phyloP scores from a whole-genome alignment of 2,888 invertebrate species.

The Poecilus cupreus region DNA sequence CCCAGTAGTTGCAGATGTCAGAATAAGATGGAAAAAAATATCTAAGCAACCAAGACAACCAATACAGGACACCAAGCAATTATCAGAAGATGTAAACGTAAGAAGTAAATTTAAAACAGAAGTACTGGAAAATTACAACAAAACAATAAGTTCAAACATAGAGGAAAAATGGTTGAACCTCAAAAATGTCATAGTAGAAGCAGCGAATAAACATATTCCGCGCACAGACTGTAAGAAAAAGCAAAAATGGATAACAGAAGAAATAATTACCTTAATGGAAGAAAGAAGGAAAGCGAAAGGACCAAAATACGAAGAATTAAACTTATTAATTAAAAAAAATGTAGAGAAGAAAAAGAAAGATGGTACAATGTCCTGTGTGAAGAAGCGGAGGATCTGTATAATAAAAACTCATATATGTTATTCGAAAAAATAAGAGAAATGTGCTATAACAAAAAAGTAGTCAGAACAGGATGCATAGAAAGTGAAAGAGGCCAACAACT shows the following conservation, averaged over 20 bases:
- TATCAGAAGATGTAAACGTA: neutral
- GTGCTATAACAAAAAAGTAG: neutral
- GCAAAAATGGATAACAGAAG: conserved; percentile 1
- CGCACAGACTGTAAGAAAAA: neutral
- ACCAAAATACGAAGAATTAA: neutral
- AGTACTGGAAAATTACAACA: neutral
- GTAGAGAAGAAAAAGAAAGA: neutral
- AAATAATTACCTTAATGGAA: neutral
- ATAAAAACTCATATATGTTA: neutral
- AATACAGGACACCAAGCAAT: neutral
- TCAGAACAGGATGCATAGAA: neutral
- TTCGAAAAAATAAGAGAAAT: neutral
- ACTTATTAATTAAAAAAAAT: neutral
- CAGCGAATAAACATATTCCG: neutral
- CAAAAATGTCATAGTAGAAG: neutral
- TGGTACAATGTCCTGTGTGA: neutral
- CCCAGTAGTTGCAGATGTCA: neutral
- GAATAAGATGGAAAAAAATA: neutral
- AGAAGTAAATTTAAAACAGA: neutral
- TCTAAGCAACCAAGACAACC: neutral
- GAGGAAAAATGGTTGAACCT: neutral
- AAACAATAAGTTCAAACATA: neutral
- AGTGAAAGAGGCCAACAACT: neutral
- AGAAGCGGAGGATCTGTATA: neutral
- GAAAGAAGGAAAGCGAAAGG: neutral